These are phyloP conservation scores for Orchestia grillus DNA, from an alignment of 1,140 invertebrate species.

Conservation along the genomic window DNA sequence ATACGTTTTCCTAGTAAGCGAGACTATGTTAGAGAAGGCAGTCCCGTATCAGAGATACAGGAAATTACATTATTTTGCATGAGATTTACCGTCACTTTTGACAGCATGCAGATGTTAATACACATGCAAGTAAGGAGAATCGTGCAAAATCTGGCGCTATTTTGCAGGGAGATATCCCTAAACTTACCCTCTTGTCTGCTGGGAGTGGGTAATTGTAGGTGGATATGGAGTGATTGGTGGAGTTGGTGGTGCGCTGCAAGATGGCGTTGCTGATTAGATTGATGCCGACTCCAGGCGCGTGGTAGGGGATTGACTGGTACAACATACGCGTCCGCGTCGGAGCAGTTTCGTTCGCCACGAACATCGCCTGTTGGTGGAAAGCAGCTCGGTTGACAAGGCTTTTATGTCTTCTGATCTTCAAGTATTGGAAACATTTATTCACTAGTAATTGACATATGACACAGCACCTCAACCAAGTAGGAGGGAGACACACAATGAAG, in stretches of 20 bases:
- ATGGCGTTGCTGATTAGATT: slow-evolving; percentile 66
- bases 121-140: neutral
- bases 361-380: slow-evolving; percentile 49
- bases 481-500: too few relatives aligned
- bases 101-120: too few relatives aligned
- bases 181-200: slow-evolving; percentile 59
- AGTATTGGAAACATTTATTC: too few relatives aligned
- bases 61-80: too few relatives aligned
- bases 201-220: slow-evolving; percentile 65
- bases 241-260: slow-evolving; percentile 61
- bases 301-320: slow-evolving; percentile 63
- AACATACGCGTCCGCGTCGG: slow-evolving; percentile 33
- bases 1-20: too few relatives aligned
- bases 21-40: too few relatives aligned
- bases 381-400: neutral
- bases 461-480: too few relatives aligned
- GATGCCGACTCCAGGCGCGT: slow-evolving; percentile 60
- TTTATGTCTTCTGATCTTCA: too few relatives aligned
- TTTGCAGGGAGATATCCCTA: neutral
- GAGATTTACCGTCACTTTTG: too few relatives aligned
- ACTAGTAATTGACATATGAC: too few relatives aligned
- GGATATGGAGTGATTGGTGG: slow-evolving; percentile 57
- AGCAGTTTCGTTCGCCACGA: neutral
- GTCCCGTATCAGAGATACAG: too few relatives aligned
- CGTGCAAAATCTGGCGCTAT: neutral